Percentiles rank a stretch among this genome's conserved stretches.
phyloP scores from a whole-genome alignment of 2,888 invertebrate genomes.

The Chirona hameri region DNA sequence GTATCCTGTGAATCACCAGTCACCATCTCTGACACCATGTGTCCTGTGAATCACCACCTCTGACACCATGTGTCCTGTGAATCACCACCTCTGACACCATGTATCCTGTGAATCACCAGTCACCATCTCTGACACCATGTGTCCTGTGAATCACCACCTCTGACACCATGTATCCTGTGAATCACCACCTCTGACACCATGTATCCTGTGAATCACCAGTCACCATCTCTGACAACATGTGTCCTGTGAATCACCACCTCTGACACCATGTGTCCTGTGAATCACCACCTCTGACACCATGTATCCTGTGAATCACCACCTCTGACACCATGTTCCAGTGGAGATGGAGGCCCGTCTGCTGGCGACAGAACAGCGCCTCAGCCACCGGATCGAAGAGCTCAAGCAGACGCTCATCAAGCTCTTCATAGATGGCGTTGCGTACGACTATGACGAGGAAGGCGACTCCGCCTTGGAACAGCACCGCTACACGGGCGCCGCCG shows the following conservation, averaged over 20 bases:
- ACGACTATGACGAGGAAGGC: not conserved
- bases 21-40: not conserved
- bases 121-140: not conserved
- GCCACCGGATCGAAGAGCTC: not conserved
- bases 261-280: not conserved
- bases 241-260: not conserved
- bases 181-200: not conserved
- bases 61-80: not conserved
- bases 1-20: not conserved
- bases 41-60: not conserved
- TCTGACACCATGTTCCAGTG: not conserved
- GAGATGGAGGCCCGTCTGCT: slow-evolving; percentile 1
- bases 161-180: not conserved
- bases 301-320: too few species aligned
- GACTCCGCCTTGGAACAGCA: not conserved
- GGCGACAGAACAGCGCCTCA: not conserved
- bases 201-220: not conserved
- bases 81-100: not conserved
- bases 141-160: not conserved
- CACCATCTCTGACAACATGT: not conserved
- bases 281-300: not conserved
- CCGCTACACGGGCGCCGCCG: not conserved
- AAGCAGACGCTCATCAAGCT: not conserved
- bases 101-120: not conserved
- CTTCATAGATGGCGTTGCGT: not conserved